These are phyloP conservation scores for Myzus persicae DNA, from an alignment of 1,140 invertebrate genomes.

Conservation along the genomic window DNA sequence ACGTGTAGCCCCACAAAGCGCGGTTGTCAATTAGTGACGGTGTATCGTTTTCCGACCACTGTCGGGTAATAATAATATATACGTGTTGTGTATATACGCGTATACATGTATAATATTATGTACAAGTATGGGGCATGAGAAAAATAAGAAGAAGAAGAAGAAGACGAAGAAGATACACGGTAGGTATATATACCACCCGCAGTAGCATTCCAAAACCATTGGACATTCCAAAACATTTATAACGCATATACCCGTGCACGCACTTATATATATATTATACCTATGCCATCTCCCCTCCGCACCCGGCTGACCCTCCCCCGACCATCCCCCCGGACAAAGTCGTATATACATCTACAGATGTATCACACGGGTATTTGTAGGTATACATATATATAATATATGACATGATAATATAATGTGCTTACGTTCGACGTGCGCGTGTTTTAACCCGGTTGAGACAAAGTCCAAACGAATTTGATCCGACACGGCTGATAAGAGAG, in stretches of 20 bases:
- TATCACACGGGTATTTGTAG: not conserved
- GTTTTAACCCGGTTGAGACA: not conserved
- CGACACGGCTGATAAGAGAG: slow-evolving; percentile 45
- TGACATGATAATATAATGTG: not conserved
- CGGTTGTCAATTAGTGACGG: slow-evolving; percentile 49
- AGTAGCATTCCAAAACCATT: slow-evolving; percentile 51
- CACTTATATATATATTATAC: no score
- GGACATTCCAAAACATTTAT: slow-evolving; percentile 46
- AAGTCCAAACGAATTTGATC: slow-evolving; percentile 45
- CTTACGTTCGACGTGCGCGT: not conserved
- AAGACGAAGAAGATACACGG: not conserved
- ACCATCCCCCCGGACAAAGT: not conserved
- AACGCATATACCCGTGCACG: not conserved
- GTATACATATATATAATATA: not conserved
- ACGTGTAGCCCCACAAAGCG: not conserved
- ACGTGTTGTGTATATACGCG: not conserved
- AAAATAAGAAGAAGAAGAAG: not conserved
- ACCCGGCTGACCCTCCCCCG: not conserved
- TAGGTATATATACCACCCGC: slow-evolving; percentile 30
- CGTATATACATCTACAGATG: not conserved
- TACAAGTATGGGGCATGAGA: not conserved
- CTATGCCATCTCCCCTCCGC: not conserved
- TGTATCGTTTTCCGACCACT: slow-evolving; percentile 42
- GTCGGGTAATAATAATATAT: slow-evolving; percentile 9
- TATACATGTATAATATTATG: not conserved